Evolutionary conservation across 64 coral and sea anemone genomes (phyloP).

Genomic region (Dendronephthya gigantea): DNA sequence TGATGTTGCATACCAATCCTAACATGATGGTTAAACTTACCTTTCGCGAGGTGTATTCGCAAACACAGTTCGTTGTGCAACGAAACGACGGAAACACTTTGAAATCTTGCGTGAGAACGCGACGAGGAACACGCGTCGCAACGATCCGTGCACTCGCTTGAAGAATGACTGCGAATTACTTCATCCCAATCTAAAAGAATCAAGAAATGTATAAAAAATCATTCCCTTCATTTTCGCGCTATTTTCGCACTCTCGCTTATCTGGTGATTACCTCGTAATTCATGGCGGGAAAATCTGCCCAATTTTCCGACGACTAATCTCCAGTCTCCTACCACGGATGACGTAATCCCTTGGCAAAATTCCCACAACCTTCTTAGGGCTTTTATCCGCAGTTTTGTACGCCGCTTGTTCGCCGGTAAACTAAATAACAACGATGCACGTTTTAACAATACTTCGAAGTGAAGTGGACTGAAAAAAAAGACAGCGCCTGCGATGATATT

Average conservation of each 20-base stretch:
- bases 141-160: background rate
- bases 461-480: too few relatives aligned
- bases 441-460: background rate
- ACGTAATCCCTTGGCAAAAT: constrained; percentile 74
- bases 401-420: constrained; percentile 1
- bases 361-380: constrained; percentile 73
- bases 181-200: constrained; percentile 15
- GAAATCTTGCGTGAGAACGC: background rate
- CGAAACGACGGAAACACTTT: background rate
- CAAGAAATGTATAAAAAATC: too few relatives aligned
- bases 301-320: constrained; percentile 76
- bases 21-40: background rate
- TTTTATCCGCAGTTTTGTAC: constrained; percentile 62
- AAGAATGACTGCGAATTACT: background rate
- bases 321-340: constrained; percentile 64
- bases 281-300: constrained; percentile 61
- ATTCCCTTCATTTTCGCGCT: background rate
- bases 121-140: background rate
- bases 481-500: too few relatives aligned
- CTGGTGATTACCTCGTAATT: constrained; percentile 56
- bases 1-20: too few relatives aligned
- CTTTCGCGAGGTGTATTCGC: background rate
- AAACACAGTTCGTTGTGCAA: background rate
- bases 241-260: background rate
- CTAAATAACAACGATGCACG: constrained; percentile 4